phyloP scores from a whole-genome alignment of 1,140 invertebrate genomes.

The Eurosta solidaginis region DNA sequence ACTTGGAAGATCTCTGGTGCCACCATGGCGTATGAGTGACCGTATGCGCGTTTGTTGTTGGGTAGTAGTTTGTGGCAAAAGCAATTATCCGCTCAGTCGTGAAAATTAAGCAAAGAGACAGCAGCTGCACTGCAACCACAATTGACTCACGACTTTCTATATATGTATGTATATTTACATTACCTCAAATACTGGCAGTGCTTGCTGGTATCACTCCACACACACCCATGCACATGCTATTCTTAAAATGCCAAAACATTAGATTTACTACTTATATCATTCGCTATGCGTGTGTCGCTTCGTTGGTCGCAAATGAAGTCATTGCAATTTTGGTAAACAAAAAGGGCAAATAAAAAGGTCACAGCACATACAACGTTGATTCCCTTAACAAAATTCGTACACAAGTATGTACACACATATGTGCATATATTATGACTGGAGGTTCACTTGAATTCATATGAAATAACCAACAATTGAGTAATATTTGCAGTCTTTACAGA shows the following conservation, averaged over 20 bases:
- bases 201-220: too few species aligned
- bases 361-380: not conserved
- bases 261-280: too few species aligned
- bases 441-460: not conserved
- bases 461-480: constrained; percentile 7
- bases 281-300: not conserved
- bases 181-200: not conserved
- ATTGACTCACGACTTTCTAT: not conserved
- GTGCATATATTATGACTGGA: not conserved
- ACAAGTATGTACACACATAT: not conserved
- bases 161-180: too few species aligned
- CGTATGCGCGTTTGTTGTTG: not conserved
- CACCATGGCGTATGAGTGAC: not conserved
- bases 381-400: not conserved
- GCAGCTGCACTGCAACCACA: not conserved
- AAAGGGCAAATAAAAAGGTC: not conserved
- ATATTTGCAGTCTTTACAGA: not conserved
- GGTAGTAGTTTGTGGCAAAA: not conserved
- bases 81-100: constrained; percentile 9
- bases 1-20: not conserved
- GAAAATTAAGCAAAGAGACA: constrained; percentile 3
- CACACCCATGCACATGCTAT: not conserved
- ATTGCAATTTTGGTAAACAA: not conserved
- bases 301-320: not conserved
- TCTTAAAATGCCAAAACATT: too few species aligned